Base-by-base conservation (phyloP, 2,113 vertebrate species). In the Silurus glanis region DNA sequence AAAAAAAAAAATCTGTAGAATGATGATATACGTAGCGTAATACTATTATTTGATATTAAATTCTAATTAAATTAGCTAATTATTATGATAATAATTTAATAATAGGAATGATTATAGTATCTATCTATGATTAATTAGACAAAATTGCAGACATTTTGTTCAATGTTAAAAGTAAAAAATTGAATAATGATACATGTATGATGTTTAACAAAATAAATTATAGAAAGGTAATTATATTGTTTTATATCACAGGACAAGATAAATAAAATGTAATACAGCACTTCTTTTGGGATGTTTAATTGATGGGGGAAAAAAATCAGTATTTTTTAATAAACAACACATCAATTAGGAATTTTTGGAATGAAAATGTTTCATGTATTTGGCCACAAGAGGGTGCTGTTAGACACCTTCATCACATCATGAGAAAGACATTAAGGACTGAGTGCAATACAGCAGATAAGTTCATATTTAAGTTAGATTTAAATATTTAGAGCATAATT, bases 301-400 rank as follows among this genome's bases (percentile, higher is more conserved):
- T 45, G 67, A 37, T 17, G n/a, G n/a, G n/a, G 16, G 45, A 67
- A 67, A 64, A 28, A 69, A 17, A 37, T 37, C 67, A 58, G 16
- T 0, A 2, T 16, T 69, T 69, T n/a, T n/a, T 3, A 64, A 64
- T n/a, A 64, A n/a, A 64, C 0, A n/a, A 13, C 25, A 67, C n/a
- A 67, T 67, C 5, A 13, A 37, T 67, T 28, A 1, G 14, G 1
- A 37, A 69, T 25, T 13, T 1, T 25, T 28, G 25, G n/a, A 23
- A 66, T 37, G 37, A 0, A 25, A 66, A 16, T 16, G 6, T 37
- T 69, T 14, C 6, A 71, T n/a, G 21, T n/a, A n/a, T 56, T 56
- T 71, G 49, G 1, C 69, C 83, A 84, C 12, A 58, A 84, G 56
- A 47, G 58, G 71, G n/a, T 5, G 82, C 49, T 64, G 25, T 69